Evolutionary conservation across 2,888 invertebrate species (phyloP), one percentile per base, ranked within the genome.

Genomic region (Drosophila lutescens): DNA sequence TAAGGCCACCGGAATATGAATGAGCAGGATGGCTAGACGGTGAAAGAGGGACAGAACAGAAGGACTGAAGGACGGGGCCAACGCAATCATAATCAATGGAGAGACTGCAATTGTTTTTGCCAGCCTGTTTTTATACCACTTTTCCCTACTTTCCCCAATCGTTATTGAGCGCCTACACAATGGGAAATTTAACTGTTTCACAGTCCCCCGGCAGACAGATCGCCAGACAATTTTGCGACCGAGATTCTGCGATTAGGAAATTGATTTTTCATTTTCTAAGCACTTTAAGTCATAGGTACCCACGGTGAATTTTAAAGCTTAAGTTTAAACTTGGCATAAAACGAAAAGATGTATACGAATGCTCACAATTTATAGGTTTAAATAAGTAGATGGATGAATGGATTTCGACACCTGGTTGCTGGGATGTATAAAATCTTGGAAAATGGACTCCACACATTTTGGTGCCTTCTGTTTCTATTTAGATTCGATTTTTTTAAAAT

Each of bases 81-180:
- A 41, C 26, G 44, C 44, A 70, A 70, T 70, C 61, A 71, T 70
- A 61, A 70, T 71, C 70, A 67, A 55, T 66, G 34, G 34, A 15
- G n/a, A 43, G 46, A 67, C 40, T 66, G 68, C 66, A 66, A 55
- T 66, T 66, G 66, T 67, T 67, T 66, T 65, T 34, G 54, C 23
- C 40, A 40, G 55, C n/a, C 55, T 15, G 15, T 34, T 61, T 49
- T 26, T 49, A 32, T 62, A 23, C 38, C 47, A 47, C 62, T 41
- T 40, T 47, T 55, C 36, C 17, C 41, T 67, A 46, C 34, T 67
- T 47, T 40, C 46, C 17, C 10, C 13, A 55, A 20, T 26, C 34
- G 55, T 26, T 26, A 68, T 44, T 44, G 13, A 60, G 41, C 40
- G 34, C 50, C 38, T 17, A 15, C 38, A 66, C 46, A 66, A 66